Conservation (phyloP, 1,140 invertebrate genomes). For the Lasaia peninsularis region DNA sequence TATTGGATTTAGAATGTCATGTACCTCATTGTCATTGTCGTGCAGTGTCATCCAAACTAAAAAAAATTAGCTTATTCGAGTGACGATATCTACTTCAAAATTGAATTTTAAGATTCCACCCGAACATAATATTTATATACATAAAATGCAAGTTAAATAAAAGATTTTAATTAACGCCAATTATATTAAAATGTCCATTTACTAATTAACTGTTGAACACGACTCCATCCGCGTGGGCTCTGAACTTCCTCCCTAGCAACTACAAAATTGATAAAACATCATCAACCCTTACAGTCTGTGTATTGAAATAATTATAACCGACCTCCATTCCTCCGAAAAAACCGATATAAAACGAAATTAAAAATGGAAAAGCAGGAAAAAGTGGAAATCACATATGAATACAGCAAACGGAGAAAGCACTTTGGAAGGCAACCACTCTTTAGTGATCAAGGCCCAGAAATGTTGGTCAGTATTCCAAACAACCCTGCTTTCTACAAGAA, state of each 20-base stretch:
- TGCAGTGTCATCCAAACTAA: too few relatives aligned
- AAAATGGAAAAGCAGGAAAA: constrained; percentile 59
- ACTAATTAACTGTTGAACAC: neutral
- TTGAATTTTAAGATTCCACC: too few relatives aligned
- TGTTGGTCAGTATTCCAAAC: constrained; percentile 85
- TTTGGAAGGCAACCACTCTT: constrained; percentile 86
- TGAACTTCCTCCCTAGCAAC: neutral
- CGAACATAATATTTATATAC: too few relatives aligned
- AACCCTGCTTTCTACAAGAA: constrained; percentile 82
- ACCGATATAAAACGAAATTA: neutral
- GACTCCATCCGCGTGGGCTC: neutral
- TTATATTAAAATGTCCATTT: neutral
- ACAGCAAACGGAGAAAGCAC: constrained; percentile 82
- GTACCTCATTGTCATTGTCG: too few relatives aligned
- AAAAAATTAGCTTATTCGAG: too few relatives aligned
- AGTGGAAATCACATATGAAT: constrained; percentile 78
- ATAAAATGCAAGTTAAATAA: too few relatives aligned
- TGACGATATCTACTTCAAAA: too few relatives aligned
- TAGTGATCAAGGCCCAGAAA: constrained; percentile 83
- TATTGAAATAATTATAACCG: too few relatives aligned
- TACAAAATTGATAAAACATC: neutral
- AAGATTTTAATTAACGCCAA: too few relatives aligned
- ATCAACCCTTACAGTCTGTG: too few relatives aligned
- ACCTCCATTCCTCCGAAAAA: too few relatives aligned
- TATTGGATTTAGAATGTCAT: too few relatives aligned